A percentile compares a stretch with the other conserved stretches of the same genome.
Conservation (phyloP, 2,888 invertebrate genomes). For the Globia sparganii region DNA sequence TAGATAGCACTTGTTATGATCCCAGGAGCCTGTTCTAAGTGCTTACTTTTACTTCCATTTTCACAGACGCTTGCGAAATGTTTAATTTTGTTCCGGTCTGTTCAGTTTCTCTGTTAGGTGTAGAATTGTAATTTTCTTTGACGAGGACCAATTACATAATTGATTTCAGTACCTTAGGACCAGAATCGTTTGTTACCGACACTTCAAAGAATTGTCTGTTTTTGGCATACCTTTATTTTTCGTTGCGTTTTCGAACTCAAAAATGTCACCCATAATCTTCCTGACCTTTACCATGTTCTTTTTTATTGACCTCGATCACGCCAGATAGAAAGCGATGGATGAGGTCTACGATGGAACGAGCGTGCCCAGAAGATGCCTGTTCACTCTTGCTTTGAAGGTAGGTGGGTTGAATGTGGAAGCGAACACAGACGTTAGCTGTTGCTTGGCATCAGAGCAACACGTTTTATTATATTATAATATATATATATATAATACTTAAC, state of each 20-base stretch:
- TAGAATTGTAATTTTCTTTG: neutral
- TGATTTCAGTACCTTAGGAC: neutral
- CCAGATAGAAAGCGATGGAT: neutral
- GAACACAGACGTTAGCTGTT: too few species aligned
- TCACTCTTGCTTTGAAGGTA: neutral
- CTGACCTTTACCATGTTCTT: too few species aligned
- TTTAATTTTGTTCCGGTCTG: neutral
- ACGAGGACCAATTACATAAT: neutral
- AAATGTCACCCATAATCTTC: too few species aligned
- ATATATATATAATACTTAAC: too few species aligned
- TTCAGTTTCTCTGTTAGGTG: neutral
- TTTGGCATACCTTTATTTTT: neutral
- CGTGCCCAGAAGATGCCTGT: neutral
- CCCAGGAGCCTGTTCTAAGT: constrained; percentile 24
- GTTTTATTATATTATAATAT: too few species aligned
- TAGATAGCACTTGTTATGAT: constrained; percentile 31
- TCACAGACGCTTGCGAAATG: neutral
- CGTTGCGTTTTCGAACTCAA: neutral
- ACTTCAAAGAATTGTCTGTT: neutral
- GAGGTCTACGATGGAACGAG: neutral
- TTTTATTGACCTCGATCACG: neutral
- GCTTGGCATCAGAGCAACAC: neutral
- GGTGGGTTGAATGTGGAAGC: neutral
- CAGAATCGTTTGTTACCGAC: neutral
- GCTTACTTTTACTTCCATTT: constrained; percentile 18